Conservation (phyloP, 2,113 vertebrate genomes). For the Hyperopisus bebe region DNA sequence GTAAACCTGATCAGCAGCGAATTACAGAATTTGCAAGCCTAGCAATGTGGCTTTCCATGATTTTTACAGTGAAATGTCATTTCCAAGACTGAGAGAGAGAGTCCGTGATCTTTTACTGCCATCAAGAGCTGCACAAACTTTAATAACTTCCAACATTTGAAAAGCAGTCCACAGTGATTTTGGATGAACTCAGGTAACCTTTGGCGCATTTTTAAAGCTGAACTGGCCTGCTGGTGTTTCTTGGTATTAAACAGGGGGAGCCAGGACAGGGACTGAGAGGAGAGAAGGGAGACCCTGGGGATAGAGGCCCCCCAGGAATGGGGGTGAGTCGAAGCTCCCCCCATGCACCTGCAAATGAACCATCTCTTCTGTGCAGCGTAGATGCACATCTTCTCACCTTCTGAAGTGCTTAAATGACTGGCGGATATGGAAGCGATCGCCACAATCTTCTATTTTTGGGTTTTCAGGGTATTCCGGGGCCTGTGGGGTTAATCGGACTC, state of each 20-base stretch:
- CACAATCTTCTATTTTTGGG: neutral
- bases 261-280: conserved; percentile 32
- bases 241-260: conserved; percentile 32
- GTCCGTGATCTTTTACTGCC: neutral
- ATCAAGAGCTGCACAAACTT: neutral
- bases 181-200: neutral
- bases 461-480: conserved; percentile 28
- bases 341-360: neutral
- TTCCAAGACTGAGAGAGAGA: neutral
- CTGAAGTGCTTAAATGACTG: neutral
- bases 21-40: neutral
- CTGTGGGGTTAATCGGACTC: conserved; percentile 35
- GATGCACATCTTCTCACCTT: too few relatives aligned
- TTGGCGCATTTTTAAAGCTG: neutral
- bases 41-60: neutral
- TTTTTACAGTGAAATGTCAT: neutral
- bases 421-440: neutral
- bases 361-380: neutral
- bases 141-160: neutral
- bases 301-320: conserved; percentile 29
- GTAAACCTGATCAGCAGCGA: neutral
- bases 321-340: conserved; percentile 17
- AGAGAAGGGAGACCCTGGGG: conserved; percentile 34
- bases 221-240: neutral
- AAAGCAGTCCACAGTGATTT: neutral